Evolutionary conservation across 1,140 invertebrate genomes (phyloP).

Genomic region (Pseudomyrmex cubaensis): DNA sequence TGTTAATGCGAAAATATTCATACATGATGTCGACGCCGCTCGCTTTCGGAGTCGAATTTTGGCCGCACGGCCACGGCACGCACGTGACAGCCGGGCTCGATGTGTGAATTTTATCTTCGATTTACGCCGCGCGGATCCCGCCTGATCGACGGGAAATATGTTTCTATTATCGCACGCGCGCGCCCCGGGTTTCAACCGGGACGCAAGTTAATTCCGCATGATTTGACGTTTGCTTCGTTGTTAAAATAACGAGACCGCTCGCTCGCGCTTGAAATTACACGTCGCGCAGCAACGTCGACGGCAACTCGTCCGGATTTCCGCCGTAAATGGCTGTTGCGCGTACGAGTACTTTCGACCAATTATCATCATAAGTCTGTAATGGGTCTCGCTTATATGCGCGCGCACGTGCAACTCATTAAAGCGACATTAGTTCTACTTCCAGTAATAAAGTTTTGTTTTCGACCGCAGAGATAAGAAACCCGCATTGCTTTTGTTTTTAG

Average conservation of each 20-base stretch:
- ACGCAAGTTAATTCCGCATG: conserved; percentile 44
- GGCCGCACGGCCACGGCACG: background rate
- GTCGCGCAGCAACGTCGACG: conserved; percentile 6
- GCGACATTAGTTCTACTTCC: background rate
- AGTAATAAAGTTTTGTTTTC: background rate
- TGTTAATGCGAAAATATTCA: conserved; percentile 59
- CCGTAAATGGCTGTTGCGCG: conserved; percentile 26
- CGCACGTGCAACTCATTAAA: conserved; percentile 1
- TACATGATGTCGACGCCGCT: conserved; percentile 23
- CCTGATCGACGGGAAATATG: conserved; percentile 53
- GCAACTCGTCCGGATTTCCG: conserved; percentile 12
- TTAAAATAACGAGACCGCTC: conserved; percentile 41
- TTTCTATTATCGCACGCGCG: conserved; percentile 51
- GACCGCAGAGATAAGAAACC: too few species aligned
- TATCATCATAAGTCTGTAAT: conserved; percentile 40
- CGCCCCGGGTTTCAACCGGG: conserved; percentile 1
- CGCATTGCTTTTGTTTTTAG: background rate
- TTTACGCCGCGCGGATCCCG: conserved; percentile 43
- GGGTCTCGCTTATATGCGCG: background rate
- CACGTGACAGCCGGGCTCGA: conserved; percentile 3
- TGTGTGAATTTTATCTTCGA: conserved; percentile 41
- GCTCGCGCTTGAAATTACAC: conserved; percentile 45
- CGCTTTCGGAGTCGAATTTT: conserved; percentile 16
- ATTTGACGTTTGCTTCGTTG: conserved; percentile 51
- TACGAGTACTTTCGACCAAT: conserved; percentile 30